Evolutionary conservation across 2,797 vertebrate species (phyloP).

Genomic region (Lithobates sylvaticus): DNA sequence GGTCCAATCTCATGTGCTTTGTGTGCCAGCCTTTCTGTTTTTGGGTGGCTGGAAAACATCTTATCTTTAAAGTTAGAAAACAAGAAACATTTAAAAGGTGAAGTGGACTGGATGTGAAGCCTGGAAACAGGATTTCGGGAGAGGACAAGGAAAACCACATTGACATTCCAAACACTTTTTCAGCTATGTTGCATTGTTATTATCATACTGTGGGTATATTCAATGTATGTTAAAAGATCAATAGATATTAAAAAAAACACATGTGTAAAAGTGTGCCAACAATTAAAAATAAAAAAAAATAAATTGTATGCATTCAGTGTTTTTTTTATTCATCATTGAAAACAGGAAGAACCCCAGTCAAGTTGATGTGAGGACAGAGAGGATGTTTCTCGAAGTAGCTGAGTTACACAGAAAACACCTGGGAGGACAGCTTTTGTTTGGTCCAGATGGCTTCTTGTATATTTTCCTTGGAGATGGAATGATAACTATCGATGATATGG

Average conservation of each 20-base stretch:
- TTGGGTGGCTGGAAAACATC: no score
- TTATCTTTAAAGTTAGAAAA: not conserved
- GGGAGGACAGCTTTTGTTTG: constrained; percentile 94
- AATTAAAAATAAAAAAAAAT: no score
- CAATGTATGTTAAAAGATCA: not conserved
- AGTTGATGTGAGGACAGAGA: constrained; percentile 88
- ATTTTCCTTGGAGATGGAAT: constrained; percentile 96
- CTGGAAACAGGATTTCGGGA: no score
- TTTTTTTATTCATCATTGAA: constrained; percentile 22
- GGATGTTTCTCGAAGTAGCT: constrained; percentile 94
- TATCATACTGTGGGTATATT: no score
- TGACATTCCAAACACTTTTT: not conserved
- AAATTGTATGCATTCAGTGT: not conserved
- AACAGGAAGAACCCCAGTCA: constrained; percentile 95
- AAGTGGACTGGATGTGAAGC: not conserved
- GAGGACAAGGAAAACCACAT: not conserved
- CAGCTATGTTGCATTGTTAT: no score
- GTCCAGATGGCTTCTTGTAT: constrained; percentile 91
- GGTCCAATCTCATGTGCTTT: no score
- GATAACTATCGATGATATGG: constrained; percentile 99
- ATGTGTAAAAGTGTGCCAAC: not conserved
- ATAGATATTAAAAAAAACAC: not conserved
- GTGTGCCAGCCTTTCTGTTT: no score
- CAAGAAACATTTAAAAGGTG: not conserved
- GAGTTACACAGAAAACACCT: constrained; percentile 96